These are phyloP conservation scores for Toxotes chatareus DNA, from an alignment of 2,113 vertebrate species.

Conservation along the genomic window DNA sequence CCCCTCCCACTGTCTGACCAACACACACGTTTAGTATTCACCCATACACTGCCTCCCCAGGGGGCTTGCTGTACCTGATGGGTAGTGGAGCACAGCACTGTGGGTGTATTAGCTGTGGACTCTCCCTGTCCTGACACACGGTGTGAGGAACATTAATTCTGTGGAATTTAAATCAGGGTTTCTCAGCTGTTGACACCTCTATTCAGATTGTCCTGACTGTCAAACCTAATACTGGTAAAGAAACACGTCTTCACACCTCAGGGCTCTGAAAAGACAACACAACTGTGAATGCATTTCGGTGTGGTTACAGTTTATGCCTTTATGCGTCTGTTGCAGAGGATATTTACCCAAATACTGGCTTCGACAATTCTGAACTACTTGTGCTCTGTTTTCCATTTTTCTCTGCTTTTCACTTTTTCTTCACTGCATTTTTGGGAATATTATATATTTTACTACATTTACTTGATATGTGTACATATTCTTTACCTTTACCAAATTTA, in stretches of 20 bases:
- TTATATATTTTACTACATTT: too few species aligned
- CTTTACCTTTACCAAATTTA: background rate
- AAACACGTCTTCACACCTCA: background rate
- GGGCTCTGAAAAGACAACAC: background rate
- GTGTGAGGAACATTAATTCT: constrained; percentile 4
- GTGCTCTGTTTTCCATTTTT: background rate
- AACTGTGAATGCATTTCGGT: background rate
- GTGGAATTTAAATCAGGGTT: constrained; percentile 12
- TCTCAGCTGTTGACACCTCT: background rate
- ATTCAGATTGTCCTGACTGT: background rate
- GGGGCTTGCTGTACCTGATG: constrained; percentile 34
- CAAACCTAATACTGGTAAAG: background rate
- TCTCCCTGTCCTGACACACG: constrained; percentile 7
- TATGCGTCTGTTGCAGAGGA: background rate
- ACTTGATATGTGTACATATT: too few species aligned
- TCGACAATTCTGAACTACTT: background rate
- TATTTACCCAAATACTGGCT: background rate
- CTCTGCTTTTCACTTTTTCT: background rate
- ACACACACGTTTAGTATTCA: constrained; percentile 31
- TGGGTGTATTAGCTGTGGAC: constrained; percentile 27
- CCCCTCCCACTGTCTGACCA: background rate
- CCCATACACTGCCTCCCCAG: background rate
- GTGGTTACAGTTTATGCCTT: background rate
- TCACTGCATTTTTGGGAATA: too few species aligned
- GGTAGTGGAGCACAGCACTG: constrained; percentile 30